Percentiles rank a stretch among this genome's conserved stretches.
Evolutionary conservation across 2,113 vertebrate species (phyloP).

Genomic region (Corythornis vintsioides): DNA sequence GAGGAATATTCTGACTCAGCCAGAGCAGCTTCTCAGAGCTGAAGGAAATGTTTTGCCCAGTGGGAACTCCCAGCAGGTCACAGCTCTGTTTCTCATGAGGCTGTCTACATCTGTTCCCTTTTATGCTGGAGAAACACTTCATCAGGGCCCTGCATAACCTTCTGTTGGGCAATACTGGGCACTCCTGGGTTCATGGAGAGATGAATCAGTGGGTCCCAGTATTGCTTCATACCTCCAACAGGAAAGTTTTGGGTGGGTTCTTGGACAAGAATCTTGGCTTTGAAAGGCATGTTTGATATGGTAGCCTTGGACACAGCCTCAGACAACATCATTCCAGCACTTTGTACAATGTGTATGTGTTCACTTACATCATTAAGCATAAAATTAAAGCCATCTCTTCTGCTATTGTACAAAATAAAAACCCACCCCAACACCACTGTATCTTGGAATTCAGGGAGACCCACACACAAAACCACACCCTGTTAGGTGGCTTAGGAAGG

Average conservation of each 20-base stretch:
- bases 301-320: background rate
- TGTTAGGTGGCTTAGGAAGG: background rate
- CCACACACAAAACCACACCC: rapidly evolving
- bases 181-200: slow-evolving; percentile 50
- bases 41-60: background rate
- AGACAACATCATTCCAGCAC: background rate
- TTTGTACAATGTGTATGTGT: background rate
- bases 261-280: slow-evolving; percentile 18
- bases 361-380: background rate
- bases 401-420: background rate
- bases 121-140: slow-evolving; percentile 51
- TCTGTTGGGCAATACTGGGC: slow-evolving; percentile 57
- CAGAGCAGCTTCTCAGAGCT: background rate
- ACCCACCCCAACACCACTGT: background rate
- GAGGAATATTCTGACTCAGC: slow-evolving; percentile 41
- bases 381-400: background rate
- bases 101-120: slow-evolving; percentile 59
- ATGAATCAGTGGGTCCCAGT: slow-evolving; percentile 47
- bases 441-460: background rate
- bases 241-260: slow-evolving; percentile 50
- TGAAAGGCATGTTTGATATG: background rate
- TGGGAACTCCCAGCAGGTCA: slow-evolving; percentile 55
- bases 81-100: slow-evolving; percentile 44
- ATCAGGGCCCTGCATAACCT: slow-evolving; percentile 29
- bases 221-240: slow-evolving; percentile 55